Percentiles rank a stretch among this genome's conserved stretches.
Evolutionary conservation across 2,888 invertebrate species (phyloP).

Genomic region (Papilio protenor): DNA sequence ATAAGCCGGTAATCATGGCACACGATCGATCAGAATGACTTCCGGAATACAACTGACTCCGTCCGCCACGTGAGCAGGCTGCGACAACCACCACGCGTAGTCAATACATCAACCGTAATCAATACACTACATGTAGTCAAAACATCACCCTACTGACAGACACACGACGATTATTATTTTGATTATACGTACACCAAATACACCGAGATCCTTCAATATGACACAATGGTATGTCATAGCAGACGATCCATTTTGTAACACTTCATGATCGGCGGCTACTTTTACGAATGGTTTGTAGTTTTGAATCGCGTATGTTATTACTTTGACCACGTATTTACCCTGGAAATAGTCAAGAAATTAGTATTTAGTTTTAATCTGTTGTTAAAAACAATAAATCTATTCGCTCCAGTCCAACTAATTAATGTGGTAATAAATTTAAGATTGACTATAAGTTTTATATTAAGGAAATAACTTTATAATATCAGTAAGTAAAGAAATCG

Average conservation of each 20-base stretch:
- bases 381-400: not conserved
- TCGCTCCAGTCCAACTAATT: too few species aligned
- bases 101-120: too few species aligned
- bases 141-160: not conserved
- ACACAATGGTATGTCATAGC: slow-evolving; percentile 20
- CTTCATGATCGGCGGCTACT: slow-evolving; percentile 9
- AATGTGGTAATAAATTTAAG: too few species aligned
- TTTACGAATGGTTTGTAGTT: slow-evolving; percentile 40
- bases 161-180: not conserved
- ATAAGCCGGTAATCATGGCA: too few species aligned
- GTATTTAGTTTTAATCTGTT: not conserved
- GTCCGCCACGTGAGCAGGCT: too few species aligned
- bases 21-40: too few species aligned
- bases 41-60: too few species aligned
- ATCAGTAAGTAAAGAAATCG: not conserved
- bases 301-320: slow-evolving; percentile 20
- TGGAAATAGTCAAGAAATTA: slow-evolving; percentile 10
- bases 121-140: not conserved
- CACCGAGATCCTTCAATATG: slow-evolving; percentile 31
- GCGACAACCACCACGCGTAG: not conserved
- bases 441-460: too few species aligned
- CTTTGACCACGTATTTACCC: slow-evolving; percentile 32
- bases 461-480: not conserved
- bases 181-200: slow-evolving; percentile 28
- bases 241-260: slow-evolving; percentile 28